Evolutionary conservation across 2,797 vertebrate species (phyloP), one percentile per base, ranked within the genome.

Genomic region (Danio tinwini): DNA sequence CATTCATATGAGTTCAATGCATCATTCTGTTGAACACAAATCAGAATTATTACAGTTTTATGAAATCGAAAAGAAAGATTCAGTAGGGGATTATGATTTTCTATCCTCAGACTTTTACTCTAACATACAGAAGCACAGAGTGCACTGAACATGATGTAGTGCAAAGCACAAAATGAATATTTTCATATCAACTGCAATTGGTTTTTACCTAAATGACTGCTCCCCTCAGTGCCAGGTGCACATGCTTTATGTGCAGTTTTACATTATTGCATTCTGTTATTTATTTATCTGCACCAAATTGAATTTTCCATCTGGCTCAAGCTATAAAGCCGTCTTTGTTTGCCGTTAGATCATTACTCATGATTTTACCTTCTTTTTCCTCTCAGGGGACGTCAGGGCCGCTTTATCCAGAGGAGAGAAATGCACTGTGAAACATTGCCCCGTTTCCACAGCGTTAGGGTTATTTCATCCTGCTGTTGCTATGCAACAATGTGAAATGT

Each of bases 401-500:
- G 78, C 83, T 88, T 88, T 84, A 86, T 88, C 83, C 76, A 80
- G 61, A 74, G 80, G 81, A 86, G 84, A 76, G 76, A 89, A 88
- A 88, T 78, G 74, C 64, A 86, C 80, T 73, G 83, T 87, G 81
- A 85, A 86, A 85, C 79, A 79, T 78, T 72, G 84, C 84, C 86
- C 79, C 81, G 80, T 83, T 87, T 88, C 68, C 86, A 81, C 81
- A 65, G 83, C 52, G 83, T 83, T 81, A 75, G 84, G 79, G 78
- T 86, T 87, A 85, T 90, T 90, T 88, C 80, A 79, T 83, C 62
- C 53, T 42, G 61, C 42, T 64, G 83, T 88, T 91, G 86, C 84
- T 87, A 81, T 88, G 88, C 85, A 90, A 87, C 88, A 87, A 89
- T 87, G 80, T 84, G 85, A 85, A 82, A 86, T 89, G 84, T 83